phyloP scores from a whole-genome alignment of 2,888 invertebrate species.

The Oeneis ivallda region DNA sequence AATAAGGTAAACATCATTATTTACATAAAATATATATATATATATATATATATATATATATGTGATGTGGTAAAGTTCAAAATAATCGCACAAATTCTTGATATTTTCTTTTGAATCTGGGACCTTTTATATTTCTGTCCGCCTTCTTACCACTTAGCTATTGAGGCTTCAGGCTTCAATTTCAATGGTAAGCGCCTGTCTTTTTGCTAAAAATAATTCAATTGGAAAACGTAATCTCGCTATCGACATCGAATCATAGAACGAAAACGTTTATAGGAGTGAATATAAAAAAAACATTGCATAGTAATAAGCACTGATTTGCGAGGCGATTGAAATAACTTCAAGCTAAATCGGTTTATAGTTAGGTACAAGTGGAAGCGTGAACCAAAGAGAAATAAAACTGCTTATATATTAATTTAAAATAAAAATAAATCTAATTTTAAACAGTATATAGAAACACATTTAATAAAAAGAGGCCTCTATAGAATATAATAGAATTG shows the following conservation, averaged over 20 bases:
- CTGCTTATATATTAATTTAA: neutral
- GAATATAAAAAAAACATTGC: slow-evolving; percentile 31
- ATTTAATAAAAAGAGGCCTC: too few species aligned
- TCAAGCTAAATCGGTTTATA: slow-evolving; percentile 60
- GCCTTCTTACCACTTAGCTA: too few species aligned
- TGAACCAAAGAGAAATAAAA: neutral
- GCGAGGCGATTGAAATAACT: slow-evolving; percentile 55
- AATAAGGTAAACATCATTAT: too few species aligned
- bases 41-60: too few species aligned
- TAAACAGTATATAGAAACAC: too few species aligned
- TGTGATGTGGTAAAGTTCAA: too few species aligned
- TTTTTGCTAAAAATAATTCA: slow-evolving; percentile 11
- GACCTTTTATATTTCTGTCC: too few species aligned
- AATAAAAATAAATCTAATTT: neutral
- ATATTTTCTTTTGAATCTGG: too few species aligned
- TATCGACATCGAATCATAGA: slow-evolving; percentile 15
- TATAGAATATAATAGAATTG: too few species aligned
- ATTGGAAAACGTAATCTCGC: slow-evolving; percentile 7
- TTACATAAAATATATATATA: too few species aligned
- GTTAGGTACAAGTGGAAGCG: neutral
- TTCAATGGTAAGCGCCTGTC: neutral
- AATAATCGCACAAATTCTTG: too few species aligned
- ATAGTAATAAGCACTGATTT: slow-evolving; percentile 41
- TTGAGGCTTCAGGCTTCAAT: neutral
- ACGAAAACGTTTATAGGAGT: slow-evolving; percentile 17